These are phyloP conservation scores for Stenopsyche tienmushanensis DNA, from an alignment of 1,140 invertebrate genomes.

Conservation along the genomic window DNA sequence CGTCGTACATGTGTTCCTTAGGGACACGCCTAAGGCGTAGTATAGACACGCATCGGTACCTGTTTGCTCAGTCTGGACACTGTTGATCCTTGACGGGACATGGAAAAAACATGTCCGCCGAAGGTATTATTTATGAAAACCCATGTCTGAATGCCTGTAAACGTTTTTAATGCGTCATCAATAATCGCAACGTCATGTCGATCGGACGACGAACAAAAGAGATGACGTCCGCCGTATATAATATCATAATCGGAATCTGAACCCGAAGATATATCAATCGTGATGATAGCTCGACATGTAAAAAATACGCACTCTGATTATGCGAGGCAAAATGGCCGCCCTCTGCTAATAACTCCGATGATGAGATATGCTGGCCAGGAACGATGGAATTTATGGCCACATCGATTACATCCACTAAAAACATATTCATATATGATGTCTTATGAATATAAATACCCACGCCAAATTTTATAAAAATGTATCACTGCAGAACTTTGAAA, in stretches of 20 bases:
- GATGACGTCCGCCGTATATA: slow-evolving; percentile 19
- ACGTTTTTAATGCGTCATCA: slow-evolving; percentile 30
- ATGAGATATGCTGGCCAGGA: too few relatives aligned
- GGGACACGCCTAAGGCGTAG: too few relatives aligned
- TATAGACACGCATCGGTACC: too few relatives aligned
- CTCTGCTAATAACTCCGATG: too few relatives aligned
- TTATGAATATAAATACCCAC: too few relatives aligned
- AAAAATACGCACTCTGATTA: not conserved
- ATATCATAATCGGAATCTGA: slow-evolving; percentile 28
- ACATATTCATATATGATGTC: too few relatives aligned
- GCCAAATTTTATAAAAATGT: too few relatives aligned
- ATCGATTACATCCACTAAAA: too few relatives aligned
- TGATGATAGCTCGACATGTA: not conserved
- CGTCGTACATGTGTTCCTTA: too few relatives aligned
- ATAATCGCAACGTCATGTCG: slow-evolving; percentile 30
- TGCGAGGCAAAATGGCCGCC: not conserved
- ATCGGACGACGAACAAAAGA: slow-evolving; percentile 16
- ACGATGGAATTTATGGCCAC: too few relatives aligned
- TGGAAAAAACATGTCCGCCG: slow-evolving; percentile 18
- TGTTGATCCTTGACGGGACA: not conserved
- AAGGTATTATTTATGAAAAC: slow-evolving; percentile 30
- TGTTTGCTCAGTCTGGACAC: too few relatives aligned
- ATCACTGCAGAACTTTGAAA: too few relatives aligned
- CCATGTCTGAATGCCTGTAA: slow-evolving; percentile 29
- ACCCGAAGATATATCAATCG: slow-evolving; percentile 7